A percentile compares a stretch with the other conserved stretches of the same genome.
These are phyloP conservation scores for Delia radicum DNA, from an alignment of 1,140 invertebrate species.

Conservation along the genomic window DNA sequence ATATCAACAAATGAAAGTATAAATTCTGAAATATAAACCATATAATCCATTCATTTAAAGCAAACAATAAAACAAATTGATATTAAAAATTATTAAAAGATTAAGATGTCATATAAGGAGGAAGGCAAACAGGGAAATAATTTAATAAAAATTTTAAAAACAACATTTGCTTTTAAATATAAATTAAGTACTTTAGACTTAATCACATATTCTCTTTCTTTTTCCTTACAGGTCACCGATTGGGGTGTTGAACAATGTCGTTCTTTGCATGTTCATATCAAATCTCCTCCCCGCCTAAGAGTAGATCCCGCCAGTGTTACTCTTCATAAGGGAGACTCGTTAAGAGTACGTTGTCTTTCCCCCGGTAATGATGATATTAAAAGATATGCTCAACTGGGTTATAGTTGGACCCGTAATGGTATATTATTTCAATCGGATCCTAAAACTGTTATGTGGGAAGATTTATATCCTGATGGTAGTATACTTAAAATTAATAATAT, in stretches of 20 bases:
- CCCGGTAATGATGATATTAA: slow-evolving; percentile 61
- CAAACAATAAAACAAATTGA: no score
- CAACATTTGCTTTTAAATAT: no score
- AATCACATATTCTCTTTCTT: neutral
- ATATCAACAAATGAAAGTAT: no score
- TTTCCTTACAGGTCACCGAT: slow-evolving; percentile 62
- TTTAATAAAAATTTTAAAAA: no score
- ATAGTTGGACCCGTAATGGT: slow-evolving; percentile 77
- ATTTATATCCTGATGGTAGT: slow-evolving; percentile 74
- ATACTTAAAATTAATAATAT: slow-evolving; percentile 75
- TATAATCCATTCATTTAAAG: no score
- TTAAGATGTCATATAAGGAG: neutral
- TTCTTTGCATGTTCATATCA: slow-evolving; percentile 66
- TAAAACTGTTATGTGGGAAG: slow-evolving; percentile 74
- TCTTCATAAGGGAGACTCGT: slow-evolving; percentile 61
- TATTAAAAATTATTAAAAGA: neutral
- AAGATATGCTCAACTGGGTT: slow-evolving; percentile 64
- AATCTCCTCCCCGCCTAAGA: slow-evolving; percentile 67
- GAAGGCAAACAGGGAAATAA: no score
- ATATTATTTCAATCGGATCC: slow-evolving; percentile 69
- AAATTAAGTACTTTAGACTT: neutral
- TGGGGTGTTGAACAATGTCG: slow-evolving; percentile 74
- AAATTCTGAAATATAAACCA: no score
- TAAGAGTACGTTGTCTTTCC: slow-evolving; percentile 67
- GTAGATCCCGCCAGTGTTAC: slow-evolving; percentile 74